Base-by-base conservation (phyloP, 2,797 vertebrate genomes). In the Gallinago stenura region DNA sequence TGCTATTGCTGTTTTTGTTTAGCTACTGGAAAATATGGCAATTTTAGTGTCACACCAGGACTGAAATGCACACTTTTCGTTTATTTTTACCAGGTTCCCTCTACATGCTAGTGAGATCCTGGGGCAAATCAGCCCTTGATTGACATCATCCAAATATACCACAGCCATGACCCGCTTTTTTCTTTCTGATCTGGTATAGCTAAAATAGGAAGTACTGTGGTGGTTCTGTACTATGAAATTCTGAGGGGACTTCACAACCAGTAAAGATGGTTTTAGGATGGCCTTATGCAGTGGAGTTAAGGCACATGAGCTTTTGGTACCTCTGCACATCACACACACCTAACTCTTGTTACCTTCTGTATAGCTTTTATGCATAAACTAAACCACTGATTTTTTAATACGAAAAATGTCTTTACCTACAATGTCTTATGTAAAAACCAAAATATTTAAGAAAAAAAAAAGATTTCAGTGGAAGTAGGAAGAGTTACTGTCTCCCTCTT, bases 51-150 rank as follows among this genome's bases (percentile, higher is more conserved):
- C 77, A 82, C 72, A 78, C 21, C 18, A 51, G 30, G 75, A 73
- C 24, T 22, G 31, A 76, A 88, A 77, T 7, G 94, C 93, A 83
- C 85, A 94, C 83, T 96, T 95, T 95, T 95, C 77, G 37, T 72
- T 93, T 68, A 14, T 66, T 87, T 83, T 83, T 58, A 48, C 17
- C 19, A 4, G 0, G 4, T 3, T 69, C 15, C 39, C 30, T 66
- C 51, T 66, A 3, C 5, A 22, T 54, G 65, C 54, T 53, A 45
- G 6, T 35, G 58, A 11, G 53, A 35, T 54, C 17, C 33, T 45
- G 16, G 35, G 30, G 46, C 30, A 78, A 70, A 68, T 25, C 30
- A 50, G 51, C 11, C 48, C 37, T 75, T 43, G n/a, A 62, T 8
- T 48, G 37, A 24, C 20, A 62, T 62, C 31, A 61, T 17, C 25